phyloP scores from a whole-genome alignment of 2,113 vertebrate species.

The Panurus biarmicus region DNA sequence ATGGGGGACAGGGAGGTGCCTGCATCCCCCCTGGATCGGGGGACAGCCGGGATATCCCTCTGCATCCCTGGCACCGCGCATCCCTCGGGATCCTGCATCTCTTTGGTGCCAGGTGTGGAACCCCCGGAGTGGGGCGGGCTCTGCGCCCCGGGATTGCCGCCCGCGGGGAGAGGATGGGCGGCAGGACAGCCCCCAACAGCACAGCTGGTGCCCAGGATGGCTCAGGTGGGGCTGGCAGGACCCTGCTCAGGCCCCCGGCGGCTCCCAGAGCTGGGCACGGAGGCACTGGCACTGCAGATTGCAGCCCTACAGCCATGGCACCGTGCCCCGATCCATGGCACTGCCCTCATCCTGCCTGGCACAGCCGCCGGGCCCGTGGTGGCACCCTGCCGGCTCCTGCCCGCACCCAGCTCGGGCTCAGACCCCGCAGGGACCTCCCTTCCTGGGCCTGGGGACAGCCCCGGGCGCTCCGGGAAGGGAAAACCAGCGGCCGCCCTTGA shows the following conservation, averaged over 20 bases:
- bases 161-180: background rate
- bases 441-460: background rate
- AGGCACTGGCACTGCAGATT: background rate
- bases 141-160: background rate
- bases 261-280: background rate
- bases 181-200: background rate
- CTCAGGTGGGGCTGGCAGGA: background rate
- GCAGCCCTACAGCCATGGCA: background rate
- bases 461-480: background rate
- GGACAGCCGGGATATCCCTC: background rate
- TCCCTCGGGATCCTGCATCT: background rate
- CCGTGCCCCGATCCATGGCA: background rate
- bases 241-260: background rate
- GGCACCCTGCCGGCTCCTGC: background rate
- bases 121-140: fast-evolving
- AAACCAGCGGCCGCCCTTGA: background rate
- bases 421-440: fast-evolving
- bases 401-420: background rate
- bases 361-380: background rate
- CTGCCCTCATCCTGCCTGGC: background rate
- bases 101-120: background rate
- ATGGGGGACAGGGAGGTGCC: background rate
- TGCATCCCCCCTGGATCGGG: fast-evolving
- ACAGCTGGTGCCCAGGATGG: background rate
- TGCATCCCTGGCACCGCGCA: fast-evolving